phyloP scores from a whole-genome alignment of 2,888 invertebrate species.

The Adelognathus sp. region DNA sequence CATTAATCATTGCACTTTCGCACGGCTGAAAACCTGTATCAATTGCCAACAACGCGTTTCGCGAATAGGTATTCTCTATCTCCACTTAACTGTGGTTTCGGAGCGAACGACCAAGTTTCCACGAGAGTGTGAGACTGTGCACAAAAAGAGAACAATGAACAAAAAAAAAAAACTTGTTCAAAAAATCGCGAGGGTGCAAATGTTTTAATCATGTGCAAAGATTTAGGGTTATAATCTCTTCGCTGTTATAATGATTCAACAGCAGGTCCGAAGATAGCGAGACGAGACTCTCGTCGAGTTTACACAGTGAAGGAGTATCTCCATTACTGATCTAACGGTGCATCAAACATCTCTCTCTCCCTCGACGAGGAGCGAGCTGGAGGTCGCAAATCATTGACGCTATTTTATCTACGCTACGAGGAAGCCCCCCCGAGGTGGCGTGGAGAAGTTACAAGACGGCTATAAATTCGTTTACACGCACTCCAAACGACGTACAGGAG shows the following conservation, averaged over 20 bases:
- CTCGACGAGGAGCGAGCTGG: not conserved
- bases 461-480: constrained; percentile 21
- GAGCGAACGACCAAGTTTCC: not conserved
- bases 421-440: constrained; percentile 13
- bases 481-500: not conserved
- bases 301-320: constrained; percentile 24
- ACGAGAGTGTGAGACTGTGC: not conserved
- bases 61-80: too few relatives aligned
- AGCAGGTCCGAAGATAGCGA: not conserved
- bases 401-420: constrained; percentile 26
- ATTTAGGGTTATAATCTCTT: constrained; percentile 8
- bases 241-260: too few relatives aligned
- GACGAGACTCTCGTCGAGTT: constrained; percentile 6
- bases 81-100: constrained; percentile 8
- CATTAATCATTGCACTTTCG: constrained; percentile 42
- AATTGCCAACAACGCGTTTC: not conserved
- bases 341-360: constrained; percentile 14
- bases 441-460: constrained; percentile 8
- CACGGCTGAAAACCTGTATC: constrained; percentile 38
- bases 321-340: constrained; percentile 41
- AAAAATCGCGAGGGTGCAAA: constrained; percentile 8
- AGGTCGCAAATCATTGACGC: constrained; percentile 46
- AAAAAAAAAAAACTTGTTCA: not conserved
- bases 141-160: not conserved
- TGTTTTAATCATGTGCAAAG: constrained; percentile 1